Evolutionary conservation across 2,888 invertebrate species (phyloP).

Genomic region (Phyto melanocephala): DNA sequence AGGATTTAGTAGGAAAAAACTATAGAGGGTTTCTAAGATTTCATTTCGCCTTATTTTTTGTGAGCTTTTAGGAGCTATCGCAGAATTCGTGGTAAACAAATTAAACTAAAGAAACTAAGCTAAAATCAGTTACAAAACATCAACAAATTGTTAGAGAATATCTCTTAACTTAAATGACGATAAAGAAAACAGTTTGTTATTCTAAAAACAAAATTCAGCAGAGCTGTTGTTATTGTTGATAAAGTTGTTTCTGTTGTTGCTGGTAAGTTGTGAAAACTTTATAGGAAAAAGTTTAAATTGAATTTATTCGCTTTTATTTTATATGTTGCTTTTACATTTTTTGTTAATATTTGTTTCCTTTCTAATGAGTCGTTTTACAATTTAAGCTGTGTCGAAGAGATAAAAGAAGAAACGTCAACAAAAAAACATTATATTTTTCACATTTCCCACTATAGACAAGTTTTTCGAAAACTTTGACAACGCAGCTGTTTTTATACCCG

Average conservation of each 20-base stretch:
- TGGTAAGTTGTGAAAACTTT: constrained; percentile 1
- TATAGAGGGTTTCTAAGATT: too few relatives aligned
- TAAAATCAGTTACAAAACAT: background rate
- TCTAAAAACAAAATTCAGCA: background rate
- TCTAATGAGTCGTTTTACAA: constrained; percentile 43
- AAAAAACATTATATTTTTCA: background rate
- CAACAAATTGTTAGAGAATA: background rate
- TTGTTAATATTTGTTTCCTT: background rate
- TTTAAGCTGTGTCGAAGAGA: background rate
- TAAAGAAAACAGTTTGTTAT: background rate
- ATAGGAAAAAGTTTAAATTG: constrained; percentile 46
- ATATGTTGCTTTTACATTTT: background rate
- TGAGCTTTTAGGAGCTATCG: too few relatives aligned
- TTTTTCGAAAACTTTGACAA: too few relatives aligned
- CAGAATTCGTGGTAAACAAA: background rate
- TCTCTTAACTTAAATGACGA: background rate
- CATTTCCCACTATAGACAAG: too few relatives aligned
- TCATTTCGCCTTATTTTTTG: too few relatives aligned
- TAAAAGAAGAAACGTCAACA: background rate
- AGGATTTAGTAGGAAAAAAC: too few relatives aligned
- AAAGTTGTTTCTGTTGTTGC: background rate
- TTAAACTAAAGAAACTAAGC: background rate
- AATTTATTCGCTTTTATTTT: constrained; percentile 37
- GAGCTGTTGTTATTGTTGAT: background rate
- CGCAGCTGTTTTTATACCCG: too few relatives aligned